Conservation (phyloP, 2,113 vertebrate genomes). For the Bufo gargarizans region DNA sequence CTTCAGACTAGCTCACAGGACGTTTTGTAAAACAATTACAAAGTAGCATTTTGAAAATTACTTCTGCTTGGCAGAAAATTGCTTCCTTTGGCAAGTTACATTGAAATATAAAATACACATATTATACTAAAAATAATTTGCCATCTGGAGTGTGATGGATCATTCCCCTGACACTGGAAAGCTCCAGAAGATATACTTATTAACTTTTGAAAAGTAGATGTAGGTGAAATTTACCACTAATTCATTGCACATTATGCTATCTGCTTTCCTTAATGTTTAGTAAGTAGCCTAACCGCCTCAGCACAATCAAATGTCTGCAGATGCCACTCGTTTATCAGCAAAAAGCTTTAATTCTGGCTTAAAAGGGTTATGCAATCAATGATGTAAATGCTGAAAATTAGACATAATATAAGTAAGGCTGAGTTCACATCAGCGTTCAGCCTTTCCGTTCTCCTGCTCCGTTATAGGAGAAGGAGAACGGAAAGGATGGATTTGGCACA, state of each 20-base stretch:
- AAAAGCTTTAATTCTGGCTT: not conserved
- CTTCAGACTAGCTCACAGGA: conserved; percentile 19
- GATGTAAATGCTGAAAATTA: no score
- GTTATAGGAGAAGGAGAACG: no score
- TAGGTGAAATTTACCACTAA: not conserved
- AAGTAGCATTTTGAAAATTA: conserved; percentile 48
- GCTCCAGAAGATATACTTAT: conserved; percentile 2
- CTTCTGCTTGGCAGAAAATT: conserved; percentile 34
- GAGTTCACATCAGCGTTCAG: no score
- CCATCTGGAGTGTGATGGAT: conserved; percentile 39
- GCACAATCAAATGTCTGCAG: not conserved
- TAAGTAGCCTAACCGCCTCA: not conserved
- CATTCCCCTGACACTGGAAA: conserved; percentile 6
- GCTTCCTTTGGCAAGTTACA: conserved; percentile 38
- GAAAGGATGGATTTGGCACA: no score
- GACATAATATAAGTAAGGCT: no score
- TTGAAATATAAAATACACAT: conserved; percentile 42
- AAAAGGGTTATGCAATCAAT: no score
- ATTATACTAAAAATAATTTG: conserved; percentile 41
- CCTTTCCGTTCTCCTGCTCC: no score
- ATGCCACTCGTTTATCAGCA: not conserved
- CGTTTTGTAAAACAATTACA: conserved; percentile 42
- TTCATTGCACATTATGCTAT: not conserved
- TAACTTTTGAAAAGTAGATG: not conserved
- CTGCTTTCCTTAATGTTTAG: not conserved